Evolutionary conservation across 2,888 invertebrate genomes (phyloP).

Genomic region (Sarcophaga subvicina): DNA sequence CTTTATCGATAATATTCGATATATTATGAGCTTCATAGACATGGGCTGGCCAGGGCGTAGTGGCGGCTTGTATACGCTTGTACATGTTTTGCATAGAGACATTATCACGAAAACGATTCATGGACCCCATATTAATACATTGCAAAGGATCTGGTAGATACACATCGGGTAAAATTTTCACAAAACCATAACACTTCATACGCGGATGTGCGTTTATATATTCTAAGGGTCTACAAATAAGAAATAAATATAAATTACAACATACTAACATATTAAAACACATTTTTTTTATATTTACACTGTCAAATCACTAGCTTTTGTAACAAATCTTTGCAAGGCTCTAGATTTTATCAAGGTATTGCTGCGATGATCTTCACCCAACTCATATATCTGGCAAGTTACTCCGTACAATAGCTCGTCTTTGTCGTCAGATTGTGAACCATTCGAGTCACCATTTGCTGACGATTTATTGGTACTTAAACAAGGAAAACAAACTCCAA

Average conservation of each 20-base stretch:
- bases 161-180: constrained; percentile 87
- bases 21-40: constrained; percentile 86
- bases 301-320: constrained; percentile 75
- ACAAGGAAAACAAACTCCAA: constrained; percentile 80
- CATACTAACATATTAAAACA: too few species aligned
- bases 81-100: constrained; percentile 78
- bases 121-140: constrained; percentile 82
- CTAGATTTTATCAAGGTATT: constrained; percentile 87
- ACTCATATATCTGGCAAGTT: constrained; percentile 81
- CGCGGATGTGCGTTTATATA: constrained; percentile 77
- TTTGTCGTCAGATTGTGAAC: constrained; percentile 35
- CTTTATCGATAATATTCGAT: constrained; percentile 81
- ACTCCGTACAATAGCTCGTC: constrained; percentile 78
- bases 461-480: constrained; percentile 71
- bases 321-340: constrained; percentile 88
- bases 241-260: background rate
- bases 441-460: constrained; percentile 50
- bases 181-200: constrained; percentile 83
- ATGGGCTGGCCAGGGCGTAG: constrained; percentile 86
- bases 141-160: constrained; percentile 84
- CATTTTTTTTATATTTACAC: constrained; percentile 72
- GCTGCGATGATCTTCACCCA: constrained; percentile 77
- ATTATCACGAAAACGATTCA: constrained; percentile 81
- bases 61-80: constrained; percentile 82
- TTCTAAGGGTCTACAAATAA: constrained; percentile 74